Evolutionary conservation across 37 sponge, comb jelly and placozoan genomes (phyloP).

Genomic region (Oopsacas minuta): DNA sequence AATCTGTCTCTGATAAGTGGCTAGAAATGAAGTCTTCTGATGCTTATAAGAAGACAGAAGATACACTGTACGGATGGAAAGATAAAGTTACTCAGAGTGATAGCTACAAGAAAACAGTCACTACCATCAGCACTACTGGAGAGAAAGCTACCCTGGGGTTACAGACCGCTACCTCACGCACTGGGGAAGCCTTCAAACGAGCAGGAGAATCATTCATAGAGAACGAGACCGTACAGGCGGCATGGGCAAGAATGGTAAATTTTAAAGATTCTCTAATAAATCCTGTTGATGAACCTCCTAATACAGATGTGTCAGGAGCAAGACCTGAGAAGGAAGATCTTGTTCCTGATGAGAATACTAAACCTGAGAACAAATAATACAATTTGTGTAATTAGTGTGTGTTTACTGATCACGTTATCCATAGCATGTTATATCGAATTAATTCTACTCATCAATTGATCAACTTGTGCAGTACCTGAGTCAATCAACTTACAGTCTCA

Average conservation of each 20-base stretch:
- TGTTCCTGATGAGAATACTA: background rate
- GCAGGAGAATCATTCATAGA: background rate
- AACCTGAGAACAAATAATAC: background rate
- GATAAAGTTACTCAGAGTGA: slow-evolving; percentile 13
- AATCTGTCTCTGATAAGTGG: slow-evolving; percentile 6
- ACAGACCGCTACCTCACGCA: background rate
- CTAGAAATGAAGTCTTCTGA: background rate
- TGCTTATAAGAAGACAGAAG: background rate
- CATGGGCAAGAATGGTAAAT: background rate
- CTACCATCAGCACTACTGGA: background rate
- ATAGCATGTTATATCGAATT: too few species aligned
- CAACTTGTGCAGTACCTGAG: too few species aligned
- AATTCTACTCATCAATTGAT: too few species aligned
- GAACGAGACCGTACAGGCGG: background rate
- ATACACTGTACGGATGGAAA: background rate
- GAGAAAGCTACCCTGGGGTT: background rate
- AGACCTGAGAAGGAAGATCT: background rate
- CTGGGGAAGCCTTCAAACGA: slow-evolving; percentile 4
- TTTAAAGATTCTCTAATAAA: background rate
- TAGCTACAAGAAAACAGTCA: background rate
- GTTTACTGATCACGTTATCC: too few species aligned
- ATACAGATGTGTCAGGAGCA: background rate
- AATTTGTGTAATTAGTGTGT: too few species aligned
- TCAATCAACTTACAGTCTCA: too few species aligned
- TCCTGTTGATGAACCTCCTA: background rate